Evolutionary conservation across 2,113 vertebrate genomes (phyloP), one percentile per base, ranked within the genome.

Genomic region (Colossoma macropomum): DNA sequence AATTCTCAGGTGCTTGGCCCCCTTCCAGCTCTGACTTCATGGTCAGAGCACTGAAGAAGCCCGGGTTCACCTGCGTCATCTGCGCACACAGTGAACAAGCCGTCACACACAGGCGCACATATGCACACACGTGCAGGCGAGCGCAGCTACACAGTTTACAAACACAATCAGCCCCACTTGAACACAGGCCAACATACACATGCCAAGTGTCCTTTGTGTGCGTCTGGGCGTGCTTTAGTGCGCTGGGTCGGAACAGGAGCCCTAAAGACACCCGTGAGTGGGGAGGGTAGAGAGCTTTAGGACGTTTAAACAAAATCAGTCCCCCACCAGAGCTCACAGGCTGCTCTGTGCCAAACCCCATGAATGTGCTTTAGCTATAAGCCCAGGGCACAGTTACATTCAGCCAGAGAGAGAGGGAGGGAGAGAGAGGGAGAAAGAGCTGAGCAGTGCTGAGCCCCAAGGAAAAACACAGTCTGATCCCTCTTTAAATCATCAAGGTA

Each of bases 1-100:
- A 87, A 77, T 83, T 77, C 27, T 95, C 91, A 17, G 89, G 86
- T 48, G 88, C 84, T 1, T 96, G 94, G 85, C 90, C 91, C n/a
- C 92, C 92, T 76, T 99, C 97, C 0, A 88, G 90, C 87, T 99
- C 98, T 0, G 92, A 88, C 92, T 98, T 98, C 87, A 98, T 88
- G 91, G 94, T 95, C 88, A 97, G 93, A 86, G 97, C 92, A 88
- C 87, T 95, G 87, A 97, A 96, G 63, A 98, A 95, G 82, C 92
- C 94, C 25, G 96, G 93, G 89, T 95, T 97, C 89, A 90, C 92
- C 92, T 98, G 96, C 87, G 96, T 94, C 95, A 97, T 97, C 96
- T 96, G 92, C 11, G 90, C 65, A 79, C 76, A 80, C 19, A 80
- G 38, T 1, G 23, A 77, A 32, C 60, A 25, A 21, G 38, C 66